Base-by-base conservation (phyloP, 2,888 invertebrate genomes). In the Brachyptera putata region DNA sequence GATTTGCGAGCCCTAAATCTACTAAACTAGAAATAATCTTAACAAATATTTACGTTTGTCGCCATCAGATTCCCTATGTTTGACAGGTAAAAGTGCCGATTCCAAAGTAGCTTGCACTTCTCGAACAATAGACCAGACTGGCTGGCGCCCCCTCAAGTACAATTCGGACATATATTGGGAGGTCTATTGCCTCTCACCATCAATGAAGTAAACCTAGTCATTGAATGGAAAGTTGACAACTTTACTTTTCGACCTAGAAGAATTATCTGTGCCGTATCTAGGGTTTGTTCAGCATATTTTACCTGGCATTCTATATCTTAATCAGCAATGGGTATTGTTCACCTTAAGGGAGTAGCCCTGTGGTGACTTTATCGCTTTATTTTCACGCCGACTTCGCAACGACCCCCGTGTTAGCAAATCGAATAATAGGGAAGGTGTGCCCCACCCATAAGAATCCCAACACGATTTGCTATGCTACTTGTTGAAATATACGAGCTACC, bases 31-130 rank as follows among this genome's bases (percentile, higher is more conserved):
- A 46, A 46, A 24, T 46, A 46, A 46, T 14, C 46, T 46, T 46
- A n/a, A 46, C 46, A 46, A 46, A 46, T 46, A 46, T 46, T 46
- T 46, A 46, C 46, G 16, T 46, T 46, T 22, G 9, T 46, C 46
- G 46, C 46, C 21, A 21, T 9, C 24, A n/a, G 46, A 46, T 46
- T 46, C 21, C 46, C 46, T 46, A 46, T 46, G 46, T 46, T 24
- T 13, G 24, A 46, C 46, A 46, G 24, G 22, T 4, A 21, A 21
- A n/a, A 3, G 4, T 21, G 46, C 24, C 46, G 46, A 46, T 46
- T 46, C 46, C 22, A 24, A 46, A 21, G 9, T 9, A 11, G 9
- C 21, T 43, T 18, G 18, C 46, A 46, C 46, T 46, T 13, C 22
- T 4, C 21, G 22, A 46, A 46, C 46, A 46, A 46, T 24, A 11